Base-by-base conservation (phyloP, 2,888 invertebrate species). In the Boloria euphrosyne region DNA sequence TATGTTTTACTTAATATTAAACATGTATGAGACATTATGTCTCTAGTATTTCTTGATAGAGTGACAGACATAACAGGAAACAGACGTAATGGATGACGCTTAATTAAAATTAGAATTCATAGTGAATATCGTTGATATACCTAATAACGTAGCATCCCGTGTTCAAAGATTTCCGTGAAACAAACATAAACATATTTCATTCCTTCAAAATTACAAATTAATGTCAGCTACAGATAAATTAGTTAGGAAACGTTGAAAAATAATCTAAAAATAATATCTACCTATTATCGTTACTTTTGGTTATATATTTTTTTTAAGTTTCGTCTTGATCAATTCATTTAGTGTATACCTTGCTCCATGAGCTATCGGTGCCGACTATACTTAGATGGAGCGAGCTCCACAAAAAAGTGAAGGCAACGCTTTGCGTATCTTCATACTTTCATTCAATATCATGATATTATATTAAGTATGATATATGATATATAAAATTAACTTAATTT, bases 21-120 rank as follows among this genome's bases (percentile, higher is more conserved):
- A 50, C 0, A 18, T 10, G 7, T 7, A 2, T 54, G 43, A 43
- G 18, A 57, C 14, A 57, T 44, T 44, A 62, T 46, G 27, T 62
- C 52, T 44, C 46, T 13, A 31, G 10, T 17, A 13, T 62, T 46
- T 52, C 43, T 52, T 53, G 60, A 54, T 54, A 10, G 17, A 46
- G 13, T 54, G 49, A 43, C 49, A 50, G 13, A 43, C 50, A 43
- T 31, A 57, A 63, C 63, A 63, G 63, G 63, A 63, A 63, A 63
- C 59, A 16, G 49, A 49, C 47, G 49, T 47, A 13, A 50, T 31
- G 54, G 50, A 16, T 51, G 63, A 64, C 58, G 51, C 31, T 58
- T 51, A 52, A 55, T 63, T 63, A 63, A 63, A 64, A 44, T 64
- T 58, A 66, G 62, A 66, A 58, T 58, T 66, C 57, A 38, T 13